Evolutionary conservation across 2,113 vertebrate species (phyloP).

Genomic region (Micronycteris hirsuta): DNA sequence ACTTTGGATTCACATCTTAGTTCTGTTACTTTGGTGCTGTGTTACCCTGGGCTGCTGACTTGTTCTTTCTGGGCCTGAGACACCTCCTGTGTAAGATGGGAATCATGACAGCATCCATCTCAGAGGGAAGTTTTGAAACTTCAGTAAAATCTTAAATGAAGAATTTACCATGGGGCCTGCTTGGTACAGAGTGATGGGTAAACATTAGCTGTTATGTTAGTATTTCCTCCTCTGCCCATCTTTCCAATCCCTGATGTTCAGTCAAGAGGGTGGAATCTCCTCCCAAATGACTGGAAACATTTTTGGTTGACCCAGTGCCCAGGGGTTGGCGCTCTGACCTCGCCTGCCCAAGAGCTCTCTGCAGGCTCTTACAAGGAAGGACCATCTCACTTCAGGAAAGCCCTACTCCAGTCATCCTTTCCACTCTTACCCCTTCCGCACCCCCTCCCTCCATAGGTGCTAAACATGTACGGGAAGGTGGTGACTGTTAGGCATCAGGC

Average conservation of each 20-base stretch:
- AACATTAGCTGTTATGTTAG: not conserved
- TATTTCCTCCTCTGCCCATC: not conserved
- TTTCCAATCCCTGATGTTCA: not conserved
- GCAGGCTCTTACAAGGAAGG: not conserved
- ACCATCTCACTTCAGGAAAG: not conserved
- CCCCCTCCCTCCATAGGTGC: constrained; percentile 79
- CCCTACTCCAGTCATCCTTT: not conserved
- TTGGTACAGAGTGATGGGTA: not conserved
- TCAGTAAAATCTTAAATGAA: not conserved
- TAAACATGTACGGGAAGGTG: constrained; percentile 97
- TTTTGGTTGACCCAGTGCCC: not conserved
- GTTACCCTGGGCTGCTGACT: not conserved
- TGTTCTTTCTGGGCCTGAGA: not conserved
- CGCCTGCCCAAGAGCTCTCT: not conserved
- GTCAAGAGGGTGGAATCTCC: not conserved
- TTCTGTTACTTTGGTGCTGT: not conserved
- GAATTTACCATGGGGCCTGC: not conserved
- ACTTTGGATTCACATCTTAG: not conserved
- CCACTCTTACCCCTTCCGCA: fast-evolving
- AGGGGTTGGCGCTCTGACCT: not conserved
- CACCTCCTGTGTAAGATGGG: not conserved
- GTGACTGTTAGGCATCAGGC: constrained; percentile 94
- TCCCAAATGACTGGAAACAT: not conserved
- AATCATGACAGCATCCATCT: not conserved
- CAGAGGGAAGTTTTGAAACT: not conserved